Evolutionary conservation across 2,113 vertebrate genomes (phyloP).

Genomic region (Boulengeromyrus knoepffleri): DNA sequence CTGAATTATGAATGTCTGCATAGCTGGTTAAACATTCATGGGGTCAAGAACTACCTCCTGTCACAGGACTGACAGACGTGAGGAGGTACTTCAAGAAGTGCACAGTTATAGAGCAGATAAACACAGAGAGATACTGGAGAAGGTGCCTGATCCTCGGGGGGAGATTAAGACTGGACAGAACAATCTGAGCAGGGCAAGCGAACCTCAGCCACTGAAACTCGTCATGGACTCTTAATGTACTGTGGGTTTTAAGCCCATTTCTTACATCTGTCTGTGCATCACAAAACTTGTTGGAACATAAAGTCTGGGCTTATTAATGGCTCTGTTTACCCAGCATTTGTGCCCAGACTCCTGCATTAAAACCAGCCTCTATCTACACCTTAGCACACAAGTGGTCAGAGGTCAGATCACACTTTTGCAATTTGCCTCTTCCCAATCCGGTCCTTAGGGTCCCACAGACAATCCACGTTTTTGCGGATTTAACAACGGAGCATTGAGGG

Average conservation of each 20-base stretch:
- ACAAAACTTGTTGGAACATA: not conserved
- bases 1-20: slow-evolving; percentile 52
- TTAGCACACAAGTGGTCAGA: not conserved
- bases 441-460: not conserved
- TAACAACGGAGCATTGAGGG: not conserved
- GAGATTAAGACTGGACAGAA: not conserved
- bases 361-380: not conserved
- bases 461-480: not conserved
- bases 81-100: slow-evolving; percentile 48
- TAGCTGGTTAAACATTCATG: slow-evolving; percentile 54
- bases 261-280: not conserved
- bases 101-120: slow-evolving; percentile 49
- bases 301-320: not conserved
- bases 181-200: not conserved
- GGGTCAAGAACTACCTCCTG: slow-evolving; percentile 45
- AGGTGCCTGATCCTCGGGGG: slow-evolving; percentile 26
- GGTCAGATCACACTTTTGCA: not conserved
- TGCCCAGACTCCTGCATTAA: not conserved
- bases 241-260: not conserved
- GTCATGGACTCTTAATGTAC: not conserved
- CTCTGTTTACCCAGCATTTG: not conserved
- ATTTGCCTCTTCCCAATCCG: not conserved
- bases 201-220: not conserved
- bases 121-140: slow-evolving; percentile 23
- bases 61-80: slow-evolving; percentile 40